Evolutionary conservation across 2,888 invertebrate genomes (phyloP).

Genomic region (Ectobius pallidus): DNA sequence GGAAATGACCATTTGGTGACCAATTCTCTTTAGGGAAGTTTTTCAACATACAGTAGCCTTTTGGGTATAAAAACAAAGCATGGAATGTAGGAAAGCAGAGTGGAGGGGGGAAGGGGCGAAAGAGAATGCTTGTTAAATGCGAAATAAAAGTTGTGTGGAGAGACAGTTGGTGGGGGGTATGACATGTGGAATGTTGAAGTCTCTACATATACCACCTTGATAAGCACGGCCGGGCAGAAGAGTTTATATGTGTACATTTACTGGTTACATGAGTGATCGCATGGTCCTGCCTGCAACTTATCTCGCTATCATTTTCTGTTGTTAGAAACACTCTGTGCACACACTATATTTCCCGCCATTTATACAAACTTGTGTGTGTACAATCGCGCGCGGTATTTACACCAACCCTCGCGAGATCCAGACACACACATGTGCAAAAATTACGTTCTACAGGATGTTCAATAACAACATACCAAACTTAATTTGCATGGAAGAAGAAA

Average conservation of each 20-base stretch:
- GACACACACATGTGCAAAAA: not conserved
- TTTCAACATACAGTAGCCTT: too few relatives aligned
- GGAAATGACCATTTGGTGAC: too few relatives aligned
- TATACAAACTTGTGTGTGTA: constrained; percentile 16
- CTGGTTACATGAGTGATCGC: constrained; percentile 25
- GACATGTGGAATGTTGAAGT: constrained; percentile 27
- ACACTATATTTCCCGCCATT: constrained; percentile 8
- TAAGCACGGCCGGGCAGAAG: constrained; percentile 19
- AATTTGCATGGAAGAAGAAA: too few relatives aligned
- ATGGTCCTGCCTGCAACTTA: constrained; percentile 3
- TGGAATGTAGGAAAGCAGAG: not conserved
- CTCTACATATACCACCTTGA: constrained; percentile 21
- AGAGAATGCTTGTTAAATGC: constrained; percentile 22
- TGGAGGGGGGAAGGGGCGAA: too few relatives aligned
- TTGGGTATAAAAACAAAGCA: not conserved
- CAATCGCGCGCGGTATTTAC: constrained; percentile 7
- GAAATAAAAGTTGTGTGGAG: constrained; percentile 1
- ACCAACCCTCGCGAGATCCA: too few relatives aligned
- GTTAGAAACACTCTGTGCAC: constrained; percentile 7
- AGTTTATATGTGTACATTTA: constrained; percentile 31
- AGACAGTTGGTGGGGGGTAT: not conserved
- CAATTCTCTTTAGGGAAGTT: too few relatives aligned
- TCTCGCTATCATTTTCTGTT: constrained; percentile 19
- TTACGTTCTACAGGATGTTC: too few relatives aligned
- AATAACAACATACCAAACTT: too few relatives aligned